These are phyloP conservation scores for Cyphomyrus plagiostoma DNA, from an alignment of 2,113 vertebrate genomes.

Conservation along the genomic window DNA sequence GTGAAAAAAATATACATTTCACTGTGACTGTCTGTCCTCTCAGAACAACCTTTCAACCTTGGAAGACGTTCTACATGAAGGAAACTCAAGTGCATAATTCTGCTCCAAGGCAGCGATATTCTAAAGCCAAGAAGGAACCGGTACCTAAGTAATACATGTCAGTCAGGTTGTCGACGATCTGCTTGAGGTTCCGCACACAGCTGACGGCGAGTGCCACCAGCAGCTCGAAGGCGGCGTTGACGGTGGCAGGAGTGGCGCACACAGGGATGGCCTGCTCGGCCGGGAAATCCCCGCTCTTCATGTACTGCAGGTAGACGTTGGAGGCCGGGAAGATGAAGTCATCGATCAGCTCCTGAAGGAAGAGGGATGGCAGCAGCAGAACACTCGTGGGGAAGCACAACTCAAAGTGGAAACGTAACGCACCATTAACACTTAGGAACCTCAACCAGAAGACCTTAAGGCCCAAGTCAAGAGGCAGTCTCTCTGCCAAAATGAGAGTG, in stretches of 20 bases:
- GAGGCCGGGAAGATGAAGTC: constrained; percentile 99
- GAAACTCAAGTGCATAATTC: neutral
- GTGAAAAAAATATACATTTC: neutral
- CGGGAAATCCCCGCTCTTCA: constrained; percentile 95
- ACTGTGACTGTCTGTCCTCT: neutral
- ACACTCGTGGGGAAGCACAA: neutral
- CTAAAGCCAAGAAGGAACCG: neutral
- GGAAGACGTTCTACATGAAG: neutral
- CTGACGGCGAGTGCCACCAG: constrained; percentile 92
- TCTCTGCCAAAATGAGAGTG: neutral
- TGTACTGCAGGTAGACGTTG: constrained; percentile 95
- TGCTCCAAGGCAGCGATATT: neutral
- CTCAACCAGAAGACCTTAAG: neutral
- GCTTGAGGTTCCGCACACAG: constrained; percentile 93
- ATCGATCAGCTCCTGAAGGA: constrained; percentile 86
- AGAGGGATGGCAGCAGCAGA: neutral
- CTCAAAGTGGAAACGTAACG: neutral
- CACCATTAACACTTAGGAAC: neutral
- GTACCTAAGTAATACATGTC: constrained; percentile 98
- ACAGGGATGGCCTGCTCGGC: constrained; percentile 97
- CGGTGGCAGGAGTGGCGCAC: constrained; percentile 89
- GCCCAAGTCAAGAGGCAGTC: neutral
- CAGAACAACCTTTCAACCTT: neutral
- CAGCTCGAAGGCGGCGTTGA: constrained; percentile 94
- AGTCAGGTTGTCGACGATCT: constrained; percentile 94